Conservation (phyloP, 1,140 invertebrate genomes). For the Drosophila oshimai region DNA sequence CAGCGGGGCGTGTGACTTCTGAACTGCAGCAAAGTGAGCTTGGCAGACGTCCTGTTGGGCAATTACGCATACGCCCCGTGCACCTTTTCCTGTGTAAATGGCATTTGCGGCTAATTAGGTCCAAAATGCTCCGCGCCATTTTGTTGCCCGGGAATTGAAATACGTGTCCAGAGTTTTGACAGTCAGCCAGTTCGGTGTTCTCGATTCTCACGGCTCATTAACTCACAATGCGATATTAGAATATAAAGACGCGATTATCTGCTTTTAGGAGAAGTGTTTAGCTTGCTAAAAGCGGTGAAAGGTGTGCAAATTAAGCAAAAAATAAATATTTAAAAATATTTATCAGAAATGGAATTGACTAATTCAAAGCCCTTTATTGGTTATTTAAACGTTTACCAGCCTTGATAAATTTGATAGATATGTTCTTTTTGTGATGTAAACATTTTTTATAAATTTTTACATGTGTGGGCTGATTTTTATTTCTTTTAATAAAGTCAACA, state of each 20-base stretch:
- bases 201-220: conserved; percentile 60
- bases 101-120: conserved; percentile 54
- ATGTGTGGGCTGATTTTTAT: no score
- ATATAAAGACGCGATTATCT: neutral
- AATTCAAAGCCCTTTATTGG: no score
- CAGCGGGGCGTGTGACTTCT: conserved; percentile 6
- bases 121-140: conserved; percentile 54
- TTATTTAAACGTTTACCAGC: no score
- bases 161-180: conserved; percentile 47
- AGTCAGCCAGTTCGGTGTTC: conserved; percentile 50
- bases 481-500: no score
- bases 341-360: no score
- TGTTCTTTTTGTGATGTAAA: no score
- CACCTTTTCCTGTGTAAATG: neutral
- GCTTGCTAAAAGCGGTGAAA: neutral
- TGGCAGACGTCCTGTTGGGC: conserved; percentile 46
- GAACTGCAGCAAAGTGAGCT: conserved; percentile 13
- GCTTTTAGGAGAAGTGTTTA: neutral
- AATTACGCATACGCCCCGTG: conserved; percentile 53
- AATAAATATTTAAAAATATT: neutral
- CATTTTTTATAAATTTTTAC: no score
- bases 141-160: conserved; percentile 22
- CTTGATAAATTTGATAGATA: no score
- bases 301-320: no score
- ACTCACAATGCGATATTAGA: conserved; percentile 25